phyloP scores from a whole-genome alignment of 2,797 vertebrate genomes.

The Etheostoma perlongum region DNA sequence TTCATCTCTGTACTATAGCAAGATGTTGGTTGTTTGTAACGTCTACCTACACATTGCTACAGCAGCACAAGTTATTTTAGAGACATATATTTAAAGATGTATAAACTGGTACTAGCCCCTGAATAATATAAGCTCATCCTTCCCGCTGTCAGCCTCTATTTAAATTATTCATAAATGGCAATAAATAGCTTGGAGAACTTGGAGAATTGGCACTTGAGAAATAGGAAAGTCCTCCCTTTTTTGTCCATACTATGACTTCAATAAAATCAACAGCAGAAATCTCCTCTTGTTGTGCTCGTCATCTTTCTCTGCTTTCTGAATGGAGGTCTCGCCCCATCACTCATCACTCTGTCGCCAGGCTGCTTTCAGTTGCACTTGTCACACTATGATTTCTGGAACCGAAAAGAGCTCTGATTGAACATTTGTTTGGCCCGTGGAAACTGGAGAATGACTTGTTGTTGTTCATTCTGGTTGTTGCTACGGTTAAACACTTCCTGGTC shows the following conservation, averaged over 20 bases:
- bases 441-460: slow-evolving; percentile 33
- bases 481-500: slow-evolving; percentile 46
- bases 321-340: slow-evolving; percentile 60
- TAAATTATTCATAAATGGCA: slow-evolving; percentile 78
- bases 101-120: slow-evolving; percentile 50
- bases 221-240: slow-evolving; percentile 60
- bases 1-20: slow-evolving; percentile 19
- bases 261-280: slow-evolving; percentile 67
- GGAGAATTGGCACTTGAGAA: slow-evolving; percentile 65
- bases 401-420: slow-evolving; percentile 73
- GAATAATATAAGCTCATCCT: slow-evolving; percentile 79
- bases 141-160: slow-evolving; percentile 65
- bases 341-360: slow-evolving; percentile 55
- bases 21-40: slow-evolving; percentile 34
- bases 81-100: slow-evolving; percentile 55
- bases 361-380: slow-evolving; percentile 70
- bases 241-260: slow-evolving; percentile 54
- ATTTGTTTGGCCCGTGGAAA: slow-evolving; percentile 67
- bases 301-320: slow-evolving; percentile 55
- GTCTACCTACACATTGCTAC: slow-evolving; percentile 35
- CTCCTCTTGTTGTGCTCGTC: slow-evolving; percentile 63
- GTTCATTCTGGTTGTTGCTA: slow-evolving; percentile 48
- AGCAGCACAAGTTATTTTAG: slow-evolving; percentile 46
- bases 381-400: slow-evolving; percentile 71
- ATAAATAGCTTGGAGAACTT: slow-evolving; percentile 73